Evolutionary conservation across 2,797 vertebrate genomes (phyloP).

Genomic region (Lates japonicus): DNA sequence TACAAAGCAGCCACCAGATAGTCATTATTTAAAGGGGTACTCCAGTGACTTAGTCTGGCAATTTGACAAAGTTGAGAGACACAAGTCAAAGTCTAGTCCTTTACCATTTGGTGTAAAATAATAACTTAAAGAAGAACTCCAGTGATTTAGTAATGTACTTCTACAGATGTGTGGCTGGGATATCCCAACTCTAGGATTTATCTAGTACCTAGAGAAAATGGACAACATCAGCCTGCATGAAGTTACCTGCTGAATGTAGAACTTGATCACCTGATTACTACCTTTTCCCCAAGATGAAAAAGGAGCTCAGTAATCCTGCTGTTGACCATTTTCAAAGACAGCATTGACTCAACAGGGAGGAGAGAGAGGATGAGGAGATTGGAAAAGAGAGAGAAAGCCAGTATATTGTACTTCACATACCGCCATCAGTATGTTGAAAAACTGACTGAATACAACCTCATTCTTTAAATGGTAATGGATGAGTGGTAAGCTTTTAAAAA

Average conservation of each 20-base stretch:
- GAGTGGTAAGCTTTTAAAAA: neutral
- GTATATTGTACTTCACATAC: neutral
- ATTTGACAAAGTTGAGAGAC: no score
- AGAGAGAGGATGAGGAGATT: neutral
- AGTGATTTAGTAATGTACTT: neutral
- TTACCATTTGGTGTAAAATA: neutral
- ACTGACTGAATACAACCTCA: neutral
- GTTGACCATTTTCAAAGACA: no score
- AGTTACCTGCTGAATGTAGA: no score
- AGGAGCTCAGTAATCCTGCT: no score
- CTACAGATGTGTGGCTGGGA: neutral
- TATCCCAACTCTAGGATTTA: neutral
- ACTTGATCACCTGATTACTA: no score
- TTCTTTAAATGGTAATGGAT: no score
- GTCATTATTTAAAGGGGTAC: no score
- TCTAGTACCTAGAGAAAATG: no score
- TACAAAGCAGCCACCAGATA: no score
- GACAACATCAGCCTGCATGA: no score
- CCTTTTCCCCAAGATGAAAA: no score
- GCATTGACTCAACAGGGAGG: slow-evolving; percentile 36
- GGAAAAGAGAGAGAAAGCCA: neutral
- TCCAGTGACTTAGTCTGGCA: no score
- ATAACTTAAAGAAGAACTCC: neutral
- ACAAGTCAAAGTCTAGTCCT: neutral
- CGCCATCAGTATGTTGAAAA: neutral